These are phyloP conservation scores for Hirtodrosophila alboralis DNA, from an alignment of 2,888 invertebrate species.

Conservation along the genomic window DNA sequence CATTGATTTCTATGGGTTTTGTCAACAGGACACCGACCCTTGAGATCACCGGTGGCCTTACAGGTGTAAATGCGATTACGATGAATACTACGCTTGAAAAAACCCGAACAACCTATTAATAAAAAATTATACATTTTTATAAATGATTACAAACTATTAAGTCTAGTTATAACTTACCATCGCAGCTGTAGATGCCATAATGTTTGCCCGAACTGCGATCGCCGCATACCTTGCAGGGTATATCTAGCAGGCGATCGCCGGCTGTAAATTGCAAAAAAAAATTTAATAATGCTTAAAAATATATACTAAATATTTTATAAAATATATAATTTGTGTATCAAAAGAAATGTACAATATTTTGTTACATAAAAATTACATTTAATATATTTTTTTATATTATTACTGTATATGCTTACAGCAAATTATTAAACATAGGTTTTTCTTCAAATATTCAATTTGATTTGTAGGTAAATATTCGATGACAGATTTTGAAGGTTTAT, in stretches of 20 bases:
- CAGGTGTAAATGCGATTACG: constrained; percentile 98
- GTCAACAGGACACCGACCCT: constrained; percentile 97
- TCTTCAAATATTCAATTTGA: too few species aligned
- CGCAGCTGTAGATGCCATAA: constrained; percentile 99
- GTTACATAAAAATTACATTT: too few species aligned
- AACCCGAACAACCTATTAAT: constrained; percentile 93
- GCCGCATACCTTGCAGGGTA: constrained; percentile 99
- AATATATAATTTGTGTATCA: too few species aligned
- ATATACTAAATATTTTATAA: too few species aligned
- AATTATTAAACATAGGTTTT: too few species aligned
- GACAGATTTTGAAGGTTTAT: too few species aligned
- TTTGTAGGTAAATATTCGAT: too few species aligned
- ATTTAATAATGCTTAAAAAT: background rate
- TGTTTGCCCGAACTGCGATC: constrained; percentile 99
- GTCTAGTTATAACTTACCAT: constrained; percentile 89
- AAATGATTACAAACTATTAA: background rate
- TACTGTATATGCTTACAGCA: too few species aligned
- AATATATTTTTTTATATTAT: too few species aligned
- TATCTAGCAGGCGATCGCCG: constrained; percentile 98
- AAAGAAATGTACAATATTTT: too few species aligned
- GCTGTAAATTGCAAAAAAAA: constrained; percentile 26
- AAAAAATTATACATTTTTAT: background rate
- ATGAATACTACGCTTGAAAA: constrained; percentile 98
- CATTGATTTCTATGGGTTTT: constrained; percentile 99
- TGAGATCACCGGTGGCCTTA: constrained; percentile 96